Percentiles rank a stretch among this genome's conserved stretches.
These are phyloP conservation scores for Thymallus thymallus DNA, from an alignment of 2,113 vertebrate genomes.

Conservation along the genomic window DNA sequence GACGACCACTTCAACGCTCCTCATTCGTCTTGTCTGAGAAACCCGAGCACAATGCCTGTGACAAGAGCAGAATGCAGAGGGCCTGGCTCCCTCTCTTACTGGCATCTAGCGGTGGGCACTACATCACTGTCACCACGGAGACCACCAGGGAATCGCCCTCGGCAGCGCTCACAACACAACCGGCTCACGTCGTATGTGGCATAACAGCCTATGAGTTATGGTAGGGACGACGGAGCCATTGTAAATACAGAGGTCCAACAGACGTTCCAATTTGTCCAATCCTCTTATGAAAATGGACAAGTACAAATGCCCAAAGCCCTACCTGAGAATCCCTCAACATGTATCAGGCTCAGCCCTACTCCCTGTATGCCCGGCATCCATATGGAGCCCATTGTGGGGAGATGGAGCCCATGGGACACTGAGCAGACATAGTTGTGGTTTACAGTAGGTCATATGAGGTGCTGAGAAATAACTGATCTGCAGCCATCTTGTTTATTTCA, in stretches of 20 bases:
- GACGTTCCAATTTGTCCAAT: slow-evolving; percentile 62
- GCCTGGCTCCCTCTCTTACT: slow-evolving; percentile 63
- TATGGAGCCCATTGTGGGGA: neutral
- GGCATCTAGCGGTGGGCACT: slow-evolving; percentile 79
- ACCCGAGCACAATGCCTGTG: slow-evolving; percentile 46
- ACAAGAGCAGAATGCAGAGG: slow-evolving; percentile 52
- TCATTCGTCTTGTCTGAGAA: slow-evolving; percentile 70
- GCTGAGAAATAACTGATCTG: neutral
- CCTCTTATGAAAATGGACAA: slow-evolving; percentile 59
- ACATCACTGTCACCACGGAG: slow-evolving; percentile 82
- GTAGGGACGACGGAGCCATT: slow-evolving; percentile 66
- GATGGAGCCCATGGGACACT: too few relatives aligned
- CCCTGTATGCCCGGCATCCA: neutral
- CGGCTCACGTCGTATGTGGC: slow-evolving; percentile 62
- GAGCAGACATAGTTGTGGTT: too few relatives aligned
- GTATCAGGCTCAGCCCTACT: slow-evolving; percentile 21
- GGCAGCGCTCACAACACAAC: slow-evolving; percentile 69
- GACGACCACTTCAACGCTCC: slow-evolving; percentile 62
- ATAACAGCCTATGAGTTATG: slow-evolving; percentile 71
- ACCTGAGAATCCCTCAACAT: slow-evolving; percentile 48
- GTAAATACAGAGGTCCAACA: slow-evolving; percentile 41
- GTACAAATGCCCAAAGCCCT: slow-evolving; percentile 59
- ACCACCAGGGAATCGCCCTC: slow-evolving; percentile 78
- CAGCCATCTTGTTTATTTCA: neutral
- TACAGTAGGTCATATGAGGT: neutral